A percentile compares a stretch with the other conserved stretches of the same genome.
phyloP scores from a whole-genome alignment of 2,888 invertebrate species.

The Troides oblongomaculatus region DNA sequence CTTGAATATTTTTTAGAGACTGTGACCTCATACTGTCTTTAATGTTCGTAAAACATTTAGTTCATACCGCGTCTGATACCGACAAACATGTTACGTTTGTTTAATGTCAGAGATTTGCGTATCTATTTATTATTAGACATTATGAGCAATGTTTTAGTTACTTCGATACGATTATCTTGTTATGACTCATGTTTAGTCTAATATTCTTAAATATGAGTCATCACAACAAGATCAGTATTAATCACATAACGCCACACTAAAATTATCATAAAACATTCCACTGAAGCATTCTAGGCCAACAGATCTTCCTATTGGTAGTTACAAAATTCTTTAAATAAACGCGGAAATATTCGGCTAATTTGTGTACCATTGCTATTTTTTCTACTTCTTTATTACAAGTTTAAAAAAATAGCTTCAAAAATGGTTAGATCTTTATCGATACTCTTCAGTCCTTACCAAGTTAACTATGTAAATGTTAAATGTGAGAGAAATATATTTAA shows the following conservation, averaged over 20 bases:
- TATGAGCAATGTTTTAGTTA: too few species aligned
- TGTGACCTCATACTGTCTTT: constrained; percentile 25
- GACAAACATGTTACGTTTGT: constrained; percentile 16
- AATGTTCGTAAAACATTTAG: constrained; percentile 8
- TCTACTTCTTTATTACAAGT: background rate
- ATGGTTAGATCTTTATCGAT: too few species aligned
- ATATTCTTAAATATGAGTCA: constrained; percentile 13
- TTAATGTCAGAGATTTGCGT: constrained; percentile 14
- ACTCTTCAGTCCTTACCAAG: too few species aligned
- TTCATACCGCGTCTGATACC: constrained; percentile 1
- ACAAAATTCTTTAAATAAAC: constrained; percentile 16
- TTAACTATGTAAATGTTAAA: too few species aligned
- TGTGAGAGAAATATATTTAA: too few species aligned
- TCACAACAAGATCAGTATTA: constrained; percentile 7
- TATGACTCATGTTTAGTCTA: constrained; percentile 1
- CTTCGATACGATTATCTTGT: too few species aligned
- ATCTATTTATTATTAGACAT: too few species aligned
- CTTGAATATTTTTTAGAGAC: constrained; percentile 29
- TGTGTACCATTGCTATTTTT: background rate
- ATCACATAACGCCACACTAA: constrained; percentile 14
- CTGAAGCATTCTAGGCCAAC: constrained; percentile 16
- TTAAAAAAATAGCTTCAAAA: background rate
- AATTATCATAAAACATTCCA: constrained; percentile 20
- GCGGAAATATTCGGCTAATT: constrained; percentile 1
- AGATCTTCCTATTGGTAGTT: constrained; percentile 1